Percentiles rank a stretch among this genome's conserved stretches.
phyloP scores from a whole-genome alignment of 2,113 vertebrate species.

The Boleophthalmus pectinirostris region DNA sequence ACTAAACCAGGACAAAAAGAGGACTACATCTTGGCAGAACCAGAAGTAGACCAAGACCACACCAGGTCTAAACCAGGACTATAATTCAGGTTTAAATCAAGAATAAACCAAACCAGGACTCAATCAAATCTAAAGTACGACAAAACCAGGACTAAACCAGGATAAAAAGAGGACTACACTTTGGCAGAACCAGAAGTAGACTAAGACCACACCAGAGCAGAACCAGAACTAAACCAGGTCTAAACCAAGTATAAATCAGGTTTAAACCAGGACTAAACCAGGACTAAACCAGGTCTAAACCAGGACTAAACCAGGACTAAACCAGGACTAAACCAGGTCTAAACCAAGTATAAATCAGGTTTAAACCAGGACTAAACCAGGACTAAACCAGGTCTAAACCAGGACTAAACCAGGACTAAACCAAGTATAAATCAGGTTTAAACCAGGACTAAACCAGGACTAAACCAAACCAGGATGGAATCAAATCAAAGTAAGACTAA shows the following conservation, averaged over 20 bases:
- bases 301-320: neutral
- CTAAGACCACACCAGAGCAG: neutral
- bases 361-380: neutral
- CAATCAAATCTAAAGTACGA: neutral
- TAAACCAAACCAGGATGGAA: too few relatives aligned
- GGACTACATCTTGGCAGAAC: neutral
- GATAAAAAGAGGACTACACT: neutral
- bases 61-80: neutral
- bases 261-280: neutral
- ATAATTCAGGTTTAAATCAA: neutral
- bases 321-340: neutral
- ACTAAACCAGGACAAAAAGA: neutral
- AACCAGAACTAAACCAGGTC: neutral
- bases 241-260: neutral
- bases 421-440: too few relatives aligned
- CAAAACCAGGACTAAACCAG: neutral
- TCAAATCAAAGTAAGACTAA: too few relatives aligned
- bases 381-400: too few relatives aligned
- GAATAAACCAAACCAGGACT: neutral
- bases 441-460: too few relatives aligned
- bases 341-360: too few relatives aligned
- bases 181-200: neutral
- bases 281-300: neutral
- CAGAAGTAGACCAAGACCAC: neutral
- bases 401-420: too few relatives aligned